Evolutionary conservation across 2,113 vertebrate species (phyloP).

Genomic region (Malurus alboscapulatus): DNA sequence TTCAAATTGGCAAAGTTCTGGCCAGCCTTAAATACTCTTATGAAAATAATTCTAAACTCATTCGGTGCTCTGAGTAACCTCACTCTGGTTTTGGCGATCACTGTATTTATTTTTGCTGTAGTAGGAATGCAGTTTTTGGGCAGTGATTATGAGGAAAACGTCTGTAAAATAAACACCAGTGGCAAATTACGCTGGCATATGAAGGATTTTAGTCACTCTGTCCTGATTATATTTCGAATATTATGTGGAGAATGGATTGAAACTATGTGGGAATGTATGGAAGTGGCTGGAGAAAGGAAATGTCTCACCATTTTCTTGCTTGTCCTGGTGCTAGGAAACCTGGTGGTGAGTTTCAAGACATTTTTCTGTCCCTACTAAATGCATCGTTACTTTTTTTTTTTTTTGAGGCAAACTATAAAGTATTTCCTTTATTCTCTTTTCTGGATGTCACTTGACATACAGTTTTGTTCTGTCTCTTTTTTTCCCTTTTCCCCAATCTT

Average conservation of each 20-base stretch:
- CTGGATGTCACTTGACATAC: neutral
- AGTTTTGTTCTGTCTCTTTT: neutral
- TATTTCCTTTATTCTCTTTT: neutral
- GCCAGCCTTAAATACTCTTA: conserved; percentile 76
- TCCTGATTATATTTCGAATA: conserved; percentile 78
- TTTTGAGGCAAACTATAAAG: neutral
- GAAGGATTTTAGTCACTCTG: conserved; percentile 73
- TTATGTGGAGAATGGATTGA: conserved; percentile 81
- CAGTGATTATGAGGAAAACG: fast-evolving
- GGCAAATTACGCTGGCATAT: conserved; percentile 70
- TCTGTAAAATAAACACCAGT: fast-evolving
- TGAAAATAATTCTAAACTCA: conserved; percentile 76
- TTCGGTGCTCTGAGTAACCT: conserved; percentile 73
- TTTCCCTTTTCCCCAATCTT: neutral
- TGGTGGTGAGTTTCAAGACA: conserved; percentile 73
- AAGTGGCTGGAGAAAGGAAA: neutral
- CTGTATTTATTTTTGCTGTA: conserved; percentile 77
- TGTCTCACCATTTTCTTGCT: conserved; percentile 72
- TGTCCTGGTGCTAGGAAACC: conserved; percentile 75
- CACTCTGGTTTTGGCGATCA: conserved; percentile 73
- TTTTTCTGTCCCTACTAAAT: neutral
- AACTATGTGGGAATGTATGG: conserved; percentile 79
- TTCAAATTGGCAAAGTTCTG: conserved; percentile 80
- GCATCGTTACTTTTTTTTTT: neutral
- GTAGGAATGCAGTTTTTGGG: conserved; percentile 75